Base-by-base conservation (phyloP, 2,888 invertebrate genomes). In the Brachyptera risi region DNA sequence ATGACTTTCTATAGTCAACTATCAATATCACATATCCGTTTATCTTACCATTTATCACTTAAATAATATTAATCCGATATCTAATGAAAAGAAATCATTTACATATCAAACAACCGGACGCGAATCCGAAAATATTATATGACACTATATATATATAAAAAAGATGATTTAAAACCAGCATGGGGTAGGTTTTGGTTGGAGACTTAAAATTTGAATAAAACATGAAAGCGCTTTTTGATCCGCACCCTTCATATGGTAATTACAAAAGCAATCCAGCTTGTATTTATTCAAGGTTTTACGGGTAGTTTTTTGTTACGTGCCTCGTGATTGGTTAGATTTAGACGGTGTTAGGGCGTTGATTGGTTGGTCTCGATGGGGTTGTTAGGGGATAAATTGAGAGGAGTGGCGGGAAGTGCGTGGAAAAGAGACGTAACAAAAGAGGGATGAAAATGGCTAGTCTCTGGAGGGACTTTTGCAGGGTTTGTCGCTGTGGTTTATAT, bases 351-450 rank as follows among this genome's bases (percentile, higher is more conserved):
- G 44, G 40, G 40, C 47, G 47, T 17, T 58, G 58, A 58, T 58
- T 58, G 58, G 58, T 44, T 19, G 58, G 42, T 44, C 58, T 42
- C 58, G 21, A 49, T 17, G 58, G 58, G 2, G 47, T 23, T 44
- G 44, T 44, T 44, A 44, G 44, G 44, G 44, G 44, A 44, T 44
- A 44, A 19, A 44, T 44, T 44, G 40, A 38, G 15, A 17, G 4
- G 40, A 17, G 15, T 38, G 40, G 15, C 15, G 40, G 40, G 15
- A 38, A 38, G 15, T 35, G 42, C 15, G 47, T n/a, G n/a, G n/a
- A n/a, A n/a, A n/a, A n/a, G n/a, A n/a, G n/a, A n/a, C n/a, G n/a
- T n/a, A n/a, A n/a, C n/a, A n/a, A n/a, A n/a, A n/a, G n/a, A n/a
- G n/a, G n/a, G n/a, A n/a, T n/a, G n/a, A n/a, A n/a, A n/a, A n/a